Evolutionary conservation across 2,888 invertebrate genomes (phyloP), one percentile per base, ranked within the genome.

Genomic region (Stenoptilia bipunctidactyla): DNA sequence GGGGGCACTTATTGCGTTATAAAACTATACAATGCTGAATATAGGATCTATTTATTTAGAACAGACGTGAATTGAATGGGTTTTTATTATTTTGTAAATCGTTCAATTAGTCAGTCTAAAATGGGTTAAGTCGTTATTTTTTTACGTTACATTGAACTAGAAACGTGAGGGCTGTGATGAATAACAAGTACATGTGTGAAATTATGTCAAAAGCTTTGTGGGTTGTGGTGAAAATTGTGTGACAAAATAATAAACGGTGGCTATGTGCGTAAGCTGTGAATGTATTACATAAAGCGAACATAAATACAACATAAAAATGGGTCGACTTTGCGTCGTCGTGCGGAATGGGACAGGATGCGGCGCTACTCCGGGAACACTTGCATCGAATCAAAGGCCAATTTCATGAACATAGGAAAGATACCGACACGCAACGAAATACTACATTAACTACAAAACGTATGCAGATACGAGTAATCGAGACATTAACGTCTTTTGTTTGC

Each of bases 311-410:
- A 50, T 52, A 56, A 60, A 58, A 77, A 80, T 80, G 82, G 82
- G 82, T 80, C 60, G 80, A 80, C 82, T 80, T 80, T 53, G 63
- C 63, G 75, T 58, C 75, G 75, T 58, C 75, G 72, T 64, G 65
- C 55, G 62, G 64, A 58, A 51, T 48, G 60, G 70, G 52, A 46
- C 38, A 50, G 60, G 60, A 53, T 47, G 47, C 54, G 51, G 52
- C 50, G 48, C 45, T 49, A 46, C 47, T 36, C 34, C 36, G 40
- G 43, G 47, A 42, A 41, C 40, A 25, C 37, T 38, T 25, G 5
- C 5, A 6, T 6, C 25, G 25, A 25, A 25, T 9, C 10, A 30
- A 20, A 5, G 20, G 20, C 20, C 20, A 20, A 15, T 36, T 39
- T 34, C 20, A n/a, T 39, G 10, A 12, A 12, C 15, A 27, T 15